phyloP scores from a whole-genome alignment of 2,113 vertebrate species.

The Nothocercus julius region DNA sequence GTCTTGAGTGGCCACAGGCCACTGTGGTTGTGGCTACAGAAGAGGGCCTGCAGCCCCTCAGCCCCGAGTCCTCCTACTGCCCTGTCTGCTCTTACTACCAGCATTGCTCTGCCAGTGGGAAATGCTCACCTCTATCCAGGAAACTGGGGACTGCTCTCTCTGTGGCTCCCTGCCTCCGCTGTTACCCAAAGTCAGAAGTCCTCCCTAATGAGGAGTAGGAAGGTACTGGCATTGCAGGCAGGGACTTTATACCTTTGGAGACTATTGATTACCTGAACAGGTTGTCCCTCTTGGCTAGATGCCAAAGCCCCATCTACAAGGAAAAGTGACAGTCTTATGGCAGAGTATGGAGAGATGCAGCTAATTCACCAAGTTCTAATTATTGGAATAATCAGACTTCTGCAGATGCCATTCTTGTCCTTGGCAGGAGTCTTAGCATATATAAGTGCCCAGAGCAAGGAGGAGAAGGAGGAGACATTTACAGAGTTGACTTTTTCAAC shows the following conservation, averaged over 20 bases:
- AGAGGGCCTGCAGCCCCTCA: not conserved
- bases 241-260: not conserved
- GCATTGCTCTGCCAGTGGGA: not conserved
- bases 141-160: not conserved
- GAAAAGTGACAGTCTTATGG: not conserved
- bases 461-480: not conserved
- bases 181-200: not conserved
- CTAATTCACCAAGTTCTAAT: not conserved
- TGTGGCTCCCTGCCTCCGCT: not conserved
- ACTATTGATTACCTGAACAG: not conserved
- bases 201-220: not conserved
- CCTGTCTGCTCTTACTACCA: too few relatives aligned
- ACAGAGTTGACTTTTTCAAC: not conserved
- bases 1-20: not conserved
- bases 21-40: not conserved
- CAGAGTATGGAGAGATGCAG: not conserved
- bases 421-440: not conserved
- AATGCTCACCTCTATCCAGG: not conserved
- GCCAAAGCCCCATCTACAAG: not conserved
- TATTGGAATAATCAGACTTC: not conserved
- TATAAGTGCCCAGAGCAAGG: not conserved
- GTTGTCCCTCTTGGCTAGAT: not conserved
- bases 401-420: not conserved
- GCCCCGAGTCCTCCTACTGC: not conserved
- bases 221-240: not conserved